Conservation (phyloP, 2,888 invertebrate genomes). For the Lasioglossum figueresi region DNA sequence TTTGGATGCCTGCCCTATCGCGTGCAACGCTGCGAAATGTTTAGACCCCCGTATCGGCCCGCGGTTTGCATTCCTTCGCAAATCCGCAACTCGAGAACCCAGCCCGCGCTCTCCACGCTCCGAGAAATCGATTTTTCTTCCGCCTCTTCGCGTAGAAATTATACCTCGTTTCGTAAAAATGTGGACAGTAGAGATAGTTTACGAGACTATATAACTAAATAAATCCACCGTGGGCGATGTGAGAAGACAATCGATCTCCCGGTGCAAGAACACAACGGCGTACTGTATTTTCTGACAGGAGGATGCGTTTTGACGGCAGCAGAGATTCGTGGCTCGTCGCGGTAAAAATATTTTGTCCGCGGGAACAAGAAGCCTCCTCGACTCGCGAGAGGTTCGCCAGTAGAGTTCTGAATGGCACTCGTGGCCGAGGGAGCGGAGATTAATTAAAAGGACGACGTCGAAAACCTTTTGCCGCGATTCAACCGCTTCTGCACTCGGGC, state of each 20-base stretch:
- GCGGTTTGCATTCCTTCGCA: not conserved
- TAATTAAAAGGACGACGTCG: conserved; percentile 72
- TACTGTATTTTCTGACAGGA: not conserved
- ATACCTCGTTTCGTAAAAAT: not conserved
- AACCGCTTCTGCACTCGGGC: conserved; percentile 17
- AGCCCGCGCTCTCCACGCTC: not conserved
- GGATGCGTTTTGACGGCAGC: not conserved
- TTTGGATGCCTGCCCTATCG: conserved; percentile 1
- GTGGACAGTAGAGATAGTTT: not conserved
- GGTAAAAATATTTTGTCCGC: conserved; percentile 42
- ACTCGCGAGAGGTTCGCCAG: conserved; percentile 34
- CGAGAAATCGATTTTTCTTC: not conserved
- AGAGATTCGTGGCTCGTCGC: not conserved
- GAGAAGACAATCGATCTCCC: not conserved
- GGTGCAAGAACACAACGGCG: not conserved
- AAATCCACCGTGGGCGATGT: not conserved
- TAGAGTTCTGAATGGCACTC: conserved; percentile 60
- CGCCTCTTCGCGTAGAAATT: not conserved
- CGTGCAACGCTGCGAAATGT: conserved; percentile 7
- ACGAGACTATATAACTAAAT: not conserved
- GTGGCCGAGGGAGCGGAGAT: conserved; percentile 64
- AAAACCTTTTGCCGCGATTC: conserved; percentile 69
- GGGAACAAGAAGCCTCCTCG: conserved; percentile 33
- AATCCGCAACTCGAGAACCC: not conserved
- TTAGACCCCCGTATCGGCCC: not conserved